phyloP scores from a whole-genome alignment of 2,797 vertebrate species.

The Nyctalus aviator region DNA sequence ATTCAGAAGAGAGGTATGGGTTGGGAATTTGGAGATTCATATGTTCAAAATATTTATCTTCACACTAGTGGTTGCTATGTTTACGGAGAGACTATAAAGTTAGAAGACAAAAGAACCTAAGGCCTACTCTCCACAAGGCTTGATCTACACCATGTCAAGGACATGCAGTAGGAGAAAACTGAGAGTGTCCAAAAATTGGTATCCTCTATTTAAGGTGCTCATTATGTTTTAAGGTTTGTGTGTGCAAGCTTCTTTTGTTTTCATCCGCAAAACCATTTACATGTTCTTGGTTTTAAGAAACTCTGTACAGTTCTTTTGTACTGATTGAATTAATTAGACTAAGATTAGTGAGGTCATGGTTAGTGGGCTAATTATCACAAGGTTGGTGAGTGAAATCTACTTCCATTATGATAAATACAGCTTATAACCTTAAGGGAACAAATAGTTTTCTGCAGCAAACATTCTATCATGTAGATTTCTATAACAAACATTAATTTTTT shows the following conservation, averaged over 20 bases:
- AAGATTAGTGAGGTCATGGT: conserved; percentile 37
- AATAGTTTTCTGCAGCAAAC: conserved; percentile 40
- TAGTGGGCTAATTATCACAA: conserved; percentile 15
- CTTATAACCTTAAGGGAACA: conserved; percentile 33
- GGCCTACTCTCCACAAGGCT: background rate
- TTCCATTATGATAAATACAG: background rate
- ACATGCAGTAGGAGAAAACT: background rate
- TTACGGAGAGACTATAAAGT: background rate
- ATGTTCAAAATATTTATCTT: conserved; percentile 32
- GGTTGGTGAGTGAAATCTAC: background rate
- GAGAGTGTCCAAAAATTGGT: background rate
- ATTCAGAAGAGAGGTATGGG: background rate
- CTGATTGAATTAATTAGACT: conserved; percentile 36
- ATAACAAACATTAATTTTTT: conserved; percentile 15
- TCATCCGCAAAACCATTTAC: background rate
- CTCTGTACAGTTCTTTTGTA: background rate
- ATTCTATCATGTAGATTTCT: background rate
- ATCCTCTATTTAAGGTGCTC: background rate
- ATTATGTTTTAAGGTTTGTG: background rate
- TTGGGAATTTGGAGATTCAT: background rate
- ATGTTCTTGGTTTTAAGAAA: background rate
- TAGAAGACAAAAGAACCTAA: background rate
- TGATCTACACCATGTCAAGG: background rate
- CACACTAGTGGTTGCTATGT: background rate
- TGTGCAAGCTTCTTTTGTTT: background rate